These are phyloP conservation scores for Drosophila insularis DNA, from an alignment of 1,140 invertebrate species.

Conservation along the genomic window DNA sequence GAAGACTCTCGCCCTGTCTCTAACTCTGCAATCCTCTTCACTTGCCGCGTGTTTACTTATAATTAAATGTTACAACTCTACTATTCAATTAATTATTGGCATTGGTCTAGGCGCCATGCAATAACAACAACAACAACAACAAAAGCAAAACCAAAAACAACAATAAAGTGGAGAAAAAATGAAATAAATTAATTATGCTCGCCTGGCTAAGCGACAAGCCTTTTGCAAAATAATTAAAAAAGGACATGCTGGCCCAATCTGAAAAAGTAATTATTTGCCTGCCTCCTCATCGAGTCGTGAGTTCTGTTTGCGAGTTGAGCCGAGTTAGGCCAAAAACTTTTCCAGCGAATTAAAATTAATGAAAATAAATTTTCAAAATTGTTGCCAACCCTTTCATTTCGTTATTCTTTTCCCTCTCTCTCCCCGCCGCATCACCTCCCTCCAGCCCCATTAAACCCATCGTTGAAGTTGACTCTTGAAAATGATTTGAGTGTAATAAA, in stretches of 20 bases:
- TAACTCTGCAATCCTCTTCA: background rate
- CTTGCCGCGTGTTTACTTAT: constrained; percentile 21
- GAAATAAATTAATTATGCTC: constrained; percentile 76
- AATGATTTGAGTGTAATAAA: constrained; percentile 76
- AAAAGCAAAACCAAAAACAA: background rate
- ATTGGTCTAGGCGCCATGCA: constrained; percentile 27
- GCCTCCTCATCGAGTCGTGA: background rate
- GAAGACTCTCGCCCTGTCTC: background rate
- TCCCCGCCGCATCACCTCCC: background rate
- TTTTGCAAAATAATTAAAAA: constrained; percentile 74
- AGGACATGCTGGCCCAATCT: constrained; percentile 65
- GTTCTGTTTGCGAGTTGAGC: constrained; percentile 6
- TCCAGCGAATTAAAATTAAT: constrained; percentile 78
- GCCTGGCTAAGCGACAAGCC: constrained; percentile 61
- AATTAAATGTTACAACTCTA: constrained; percentile 45
- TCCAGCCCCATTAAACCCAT: background rate
- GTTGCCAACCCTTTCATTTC: constrained; percentile 68
- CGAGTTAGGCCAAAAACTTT: constrained; percentile 57
- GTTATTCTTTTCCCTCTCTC: background rate
- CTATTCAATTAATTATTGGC: constrained; percentile 68
- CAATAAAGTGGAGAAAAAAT: constrained; percentile 32
- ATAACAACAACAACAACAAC: background rate
- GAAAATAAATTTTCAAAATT: constrained; percentile 80
- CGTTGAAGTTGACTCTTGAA: constrained; percentile 62
- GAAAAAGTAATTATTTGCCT: constrained; percentile 76